Evolutionary conservation across 2,797 vertebrate genomes (phyloP), one percentile per base, ranked within the genome.

Genomic region (Rhinophrynus dorsalis): DNA sequence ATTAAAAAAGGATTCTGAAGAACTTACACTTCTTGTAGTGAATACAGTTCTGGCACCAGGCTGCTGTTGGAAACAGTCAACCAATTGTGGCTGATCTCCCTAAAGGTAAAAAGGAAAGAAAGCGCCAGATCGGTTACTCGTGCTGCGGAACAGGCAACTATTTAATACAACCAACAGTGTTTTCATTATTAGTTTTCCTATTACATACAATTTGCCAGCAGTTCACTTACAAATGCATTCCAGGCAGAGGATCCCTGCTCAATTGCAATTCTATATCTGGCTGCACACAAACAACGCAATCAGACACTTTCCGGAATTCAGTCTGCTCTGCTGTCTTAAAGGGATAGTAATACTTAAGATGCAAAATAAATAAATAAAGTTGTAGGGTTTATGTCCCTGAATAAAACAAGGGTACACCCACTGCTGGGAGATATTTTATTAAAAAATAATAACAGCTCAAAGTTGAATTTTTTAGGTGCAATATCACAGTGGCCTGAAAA

Each of bases 21-120:
- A 70, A 84, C 90, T 92, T 86, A 91, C 90, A 92, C 88, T 86
- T 91, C 90, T 71, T 88, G 85, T 24, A 92, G 84, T 0, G 75
- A 84, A 61, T 78, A 78, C 32, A 73, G 79, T 27, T 85, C 80
- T 54, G 88, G 76, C 77, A 80, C 85, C 74, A 87, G 74, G 59
- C 80, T 89, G 83, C 89, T 89, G 65, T 88, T 83, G 72, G 86
- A 88, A 51, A 84, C 77, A 48, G 79, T 47, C n/a, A 92, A 78
- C 42, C 84, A 77, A 58, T 92, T 92, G 76, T 89, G 81, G 80
- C 90, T 91, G 78, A 91, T 84, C 80, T 92, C 90, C 78, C 90
- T 92, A 77, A 12, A 81, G 54, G 63, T 68, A 75, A 57, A 78
- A 38, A 78, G 20, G 73, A 78, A 71, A 47, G 11, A 60, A 47